Conservation (phyloP, 2,888 invertebrate genomes). For the Drosophila setosimentum region DNA sequence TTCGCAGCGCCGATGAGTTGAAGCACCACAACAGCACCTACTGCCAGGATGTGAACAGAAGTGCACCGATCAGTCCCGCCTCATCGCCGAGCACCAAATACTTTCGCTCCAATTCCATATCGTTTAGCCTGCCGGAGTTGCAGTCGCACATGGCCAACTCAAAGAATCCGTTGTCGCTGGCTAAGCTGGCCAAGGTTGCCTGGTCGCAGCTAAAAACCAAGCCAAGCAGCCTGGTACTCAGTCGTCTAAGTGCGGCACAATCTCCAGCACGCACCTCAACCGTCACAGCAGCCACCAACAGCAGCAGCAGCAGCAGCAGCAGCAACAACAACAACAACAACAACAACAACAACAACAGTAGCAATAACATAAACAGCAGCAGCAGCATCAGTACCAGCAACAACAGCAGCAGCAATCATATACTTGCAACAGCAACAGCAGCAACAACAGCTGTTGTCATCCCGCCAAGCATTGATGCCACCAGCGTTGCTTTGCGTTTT, state of each 20-base stretch:
- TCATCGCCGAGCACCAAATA: constrained; percentile 85
- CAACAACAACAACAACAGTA: background rate
- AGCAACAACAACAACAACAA: background rate
- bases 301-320: constrained; percentile 17
- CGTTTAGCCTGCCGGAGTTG: constrained; percentile 87
- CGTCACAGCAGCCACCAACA: constrained; percentile 3
- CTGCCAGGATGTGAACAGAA: constrained; percentile 89
- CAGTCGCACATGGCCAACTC: constrained; percentile 84
- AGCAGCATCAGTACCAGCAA: constrained; percentile 6
- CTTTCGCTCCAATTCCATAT: constrained; percentile 87
- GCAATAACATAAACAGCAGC: background rate
- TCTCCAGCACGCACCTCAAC: constrained; percentile 71
- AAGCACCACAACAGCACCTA: constrained; percentile 92
- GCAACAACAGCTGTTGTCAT: constrained; percentile 6
- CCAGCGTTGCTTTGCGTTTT: constrained; percentile 82
- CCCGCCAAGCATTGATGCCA: constrained; percentile 40
- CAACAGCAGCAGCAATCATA: constrained; percentile 12
- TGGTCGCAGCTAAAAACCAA: constrained; percentile 85
- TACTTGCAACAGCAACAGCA: background rate
- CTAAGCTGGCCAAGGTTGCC: constrained; percentile 84
- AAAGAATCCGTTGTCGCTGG: constrained; percentile 82
- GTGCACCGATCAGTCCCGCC: constrained; percentile 84
- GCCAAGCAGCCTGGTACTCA: constrained; percentile 87
- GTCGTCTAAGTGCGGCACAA: constrained; percentile 80
- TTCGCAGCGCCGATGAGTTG: constrained; percentile 92